Conservation (phyloP, 2,797 vertebrate genomes). For the Acanthornis magna region DNA sequence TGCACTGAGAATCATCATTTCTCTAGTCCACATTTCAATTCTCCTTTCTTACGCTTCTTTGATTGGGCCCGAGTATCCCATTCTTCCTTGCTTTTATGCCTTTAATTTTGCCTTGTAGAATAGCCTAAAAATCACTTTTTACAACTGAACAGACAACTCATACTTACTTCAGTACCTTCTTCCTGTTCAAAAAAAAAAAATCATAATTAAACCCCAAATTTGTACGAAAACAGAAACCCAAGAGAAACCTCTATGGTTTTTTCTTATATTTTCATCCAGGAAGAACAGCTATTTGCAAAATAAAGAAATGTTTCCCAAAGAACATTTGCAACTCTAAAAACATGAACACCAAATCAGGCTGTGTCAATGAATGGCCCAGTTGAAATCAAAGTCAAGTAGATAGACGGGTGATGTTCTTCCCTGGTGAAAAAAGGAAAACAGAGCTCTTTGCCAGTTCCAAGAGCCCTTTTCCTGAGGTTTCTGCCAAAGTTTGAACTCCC, state of each 20-base stretch:
- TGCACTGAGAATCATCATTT: neutral
- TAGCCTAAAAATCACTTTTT: neutral
- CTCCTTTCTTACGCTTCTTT: neutral
- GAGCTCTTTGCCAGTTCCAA: neutral
- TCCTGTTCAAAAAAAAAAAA: neutral
- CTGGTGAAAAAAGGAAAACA: rapidly evolving
- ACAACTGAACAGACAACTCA: neutral
- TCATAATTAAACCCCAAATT: neutral
- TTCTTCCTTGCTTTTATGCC: conserved; percentile 16
- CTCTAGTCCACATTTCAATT: neutral
- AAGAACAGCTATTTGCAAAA: neutral
- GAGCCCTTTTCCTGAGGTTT: neutral
- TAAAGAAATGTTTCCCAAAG: neutral
- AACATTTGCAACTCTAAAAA: neutral
- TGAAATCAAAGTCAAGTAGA: neutral
- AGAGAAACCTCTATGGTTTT: neutral
- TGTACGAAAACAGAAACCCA: neutral
- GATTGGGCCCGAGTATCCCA: conserved; percentile 8
- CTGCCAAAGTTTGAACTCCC: neutral
- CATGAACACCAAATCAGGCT: neutral
- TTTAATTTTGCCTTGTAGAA: conserved; percentile 21
- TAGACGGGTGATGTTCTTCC: neutral
- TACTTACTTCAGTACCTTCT: neutral
- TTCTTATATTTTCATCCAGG: neutral
- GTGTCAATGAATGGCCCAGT: neutral